Conservation (phyloP, 2,888 invertebrate genomes). For the Erebia ligea region DNA sequence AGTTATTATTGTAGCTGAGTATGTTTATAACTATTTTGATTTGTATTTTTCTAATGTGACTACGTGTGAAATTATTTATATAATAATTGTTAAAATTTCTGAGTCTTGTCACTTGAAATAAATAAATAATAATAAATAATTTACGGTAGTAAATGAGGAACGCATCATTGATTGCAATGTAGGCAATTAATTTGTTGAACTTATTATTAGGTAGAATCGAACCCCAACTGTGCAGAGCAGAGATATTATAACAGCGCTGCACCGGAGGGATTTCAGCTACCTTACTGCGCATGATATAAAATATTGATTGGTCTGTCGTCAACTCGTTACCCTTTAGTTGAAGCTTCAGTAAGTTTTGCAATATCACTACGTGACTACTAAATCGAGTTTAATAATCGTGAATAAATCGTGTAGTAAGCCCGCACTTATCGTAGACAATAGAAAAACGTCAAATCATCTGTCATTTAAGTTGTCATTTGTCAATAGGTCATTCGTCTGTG, state of each 20-base stretch:
- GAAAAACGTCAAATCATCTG: background rate
- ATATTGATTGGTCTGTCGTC: conserved; percentile 50
- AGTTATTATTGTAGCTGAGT: too few relatives aligned
- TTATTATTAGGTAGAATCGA: background rate
- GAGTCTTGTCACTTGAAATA: too few relatives aligned
- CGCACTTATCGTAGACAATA: background rate
- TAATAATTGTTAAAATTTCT: too few relatives aligned
- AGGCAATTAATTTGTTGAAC: too few relatives aligned
- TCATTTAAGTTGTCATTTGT: background rate
- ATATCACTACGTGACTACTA: background rate
- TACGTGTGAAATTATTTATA: too few relatives aligned
- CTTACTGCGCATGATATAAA: conserved; percentile 49
- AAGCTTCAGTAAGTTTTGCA: background rate
- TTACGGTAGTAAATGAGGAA: too few relatives aligned
- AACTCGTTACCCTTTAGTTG: background rate
- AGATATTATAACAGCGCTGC: background rate
- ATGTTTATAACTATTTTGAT: too few relatives aligned
- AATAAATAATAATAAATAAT: too few relatives aligned
- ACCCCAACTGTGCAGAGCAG: background rate
- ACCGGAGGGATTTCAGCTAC: background rate
- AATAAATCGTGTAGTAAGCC: conserved; percentile 10
- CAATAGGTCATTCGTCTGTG: conserved; percentile 1
- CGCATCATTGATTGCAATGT: too few relatives aligned
- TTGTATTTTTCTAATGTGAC: too few relatives aligned
- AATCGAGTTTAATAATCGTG: conserved; percentile 1